Percentiles rank a stretch among this genome's conserved stretches.
Evolutionary conservation across 2,113 vertebrate species (phyloP).

Genomic region (Calypte anna): DNA sequence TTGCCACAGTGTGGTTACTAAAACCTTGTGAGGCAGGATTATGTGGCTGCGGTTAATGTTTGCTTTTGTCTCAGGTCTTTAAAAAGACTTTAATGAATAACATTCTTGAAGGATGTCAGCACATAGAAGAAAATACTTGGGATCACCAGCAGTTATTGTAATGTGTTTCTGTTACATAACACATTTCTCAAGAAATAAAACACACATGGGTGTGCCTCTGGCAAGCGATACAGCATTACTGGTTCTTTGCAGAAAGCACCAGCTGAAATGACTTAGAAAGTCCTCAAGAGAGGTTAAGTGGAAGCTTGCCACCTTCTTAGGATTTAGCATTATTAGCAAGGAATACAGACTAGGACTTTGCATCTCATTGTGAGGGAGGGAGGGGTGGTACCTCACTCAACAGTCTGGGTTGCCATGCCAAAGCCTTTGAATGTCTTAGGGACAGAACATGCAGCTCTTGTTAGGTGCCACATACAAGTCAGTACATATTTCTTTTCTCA

Average conservation of each 20-base stretch:
- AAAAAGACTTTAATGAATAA: background rate
- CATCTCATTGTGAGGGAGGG: background rate
- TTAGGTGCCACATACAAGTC: background rate
- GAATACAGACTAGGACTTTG: background rate
- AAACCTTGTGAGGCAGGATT: background rate
- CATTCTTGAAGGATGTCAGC: background rate
- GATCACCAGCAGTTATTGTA: background rate
- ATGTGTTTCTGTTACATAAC: background rate
- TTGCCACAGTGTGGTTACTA: background rate
- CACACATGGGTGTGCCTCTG: background rate
- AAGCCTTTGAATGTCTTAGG: background rate
- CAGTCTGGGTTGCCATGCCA: background rate
- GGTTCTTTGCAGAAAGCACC: background rate
- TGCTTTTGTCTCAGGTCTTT: background rate
- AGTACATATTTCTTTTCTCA: background rate
- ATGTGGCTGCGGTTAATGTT: background rate
- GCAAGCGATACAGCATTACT: background rate
- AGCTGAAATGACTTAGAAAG: background rate
- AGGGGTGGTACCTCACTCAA: background rate
- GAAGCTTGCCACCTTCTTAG: background rate
- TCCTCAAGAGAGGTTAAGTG: background rate
- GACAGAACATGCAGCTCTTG: background rate
- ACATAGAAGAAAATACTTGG: background rate
- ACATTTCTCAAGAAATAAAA: background rate
- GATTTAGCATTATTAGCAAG: background rate